Evolutionary conservation across 2,888 invertebrate genomes (phyloP), one percentile per base, ranked within the genome.

Genomic region (Eupithecia tripunctaria): DNA sequence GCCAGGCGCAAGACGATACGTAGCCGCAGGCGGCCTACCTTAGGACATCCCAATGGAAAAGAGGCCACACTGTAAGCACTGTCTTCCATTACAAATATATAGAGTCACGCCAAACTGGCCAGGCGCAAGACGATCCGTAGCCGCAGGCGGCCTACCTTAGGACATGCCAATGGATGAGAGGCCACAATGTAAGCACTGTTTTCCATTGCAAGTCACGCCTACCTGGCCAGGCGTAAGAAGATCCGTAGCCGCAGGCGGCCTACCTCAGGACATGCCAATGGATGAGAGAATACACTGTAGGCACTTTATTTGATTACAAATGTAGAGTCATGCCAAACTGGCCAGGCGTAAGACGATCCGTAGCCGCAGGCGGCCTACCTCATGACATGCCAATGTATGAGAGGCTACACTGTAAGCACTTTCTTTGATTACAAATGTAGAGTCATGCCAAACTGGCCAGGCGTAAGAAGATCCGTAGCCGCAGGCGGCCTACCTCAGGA

Each of bases 221-320:
- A 56, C 76, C 77, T 10, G 73, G 73, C 91, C 86, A 90, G 76
- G 90, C 8, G 36, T 10, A 36, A 10, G 88, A 77, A 8, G 73
- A 73, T 91, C 91, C 91, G 68, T 91, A 89, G 77, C 91, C 90
- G 12, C 38, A 38, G 12, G 38, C 14, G 83, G 94, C 85, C 92
- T 94, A 89, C 96, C 96, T 70, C 95, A 95, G 84, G 94, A 95
- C 38, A 91, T 94, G 84, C 94, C 95, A 68, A 95, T 96, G 81
- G 96, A 96, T 78, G 95, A 95, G 86, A 96, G 97, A 89, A 97
- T 97, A 76, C 97, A 97, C 84, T 97, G 97, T 97, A 88, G 96
- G 97, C n/a, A 36, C 1, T n/a, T n/a, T n/a, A n/a, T n/a, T n/a
- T n/a, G n/a, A n/a, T n/a, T n/a, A n/a, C n/a, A n/a, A n/a, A n/a